Evolutionary conservation across 2,113 vertebrate species (phyloP), one percentile per base, ranked within the genome.

Genomic region (Garra rufa): DNA sequence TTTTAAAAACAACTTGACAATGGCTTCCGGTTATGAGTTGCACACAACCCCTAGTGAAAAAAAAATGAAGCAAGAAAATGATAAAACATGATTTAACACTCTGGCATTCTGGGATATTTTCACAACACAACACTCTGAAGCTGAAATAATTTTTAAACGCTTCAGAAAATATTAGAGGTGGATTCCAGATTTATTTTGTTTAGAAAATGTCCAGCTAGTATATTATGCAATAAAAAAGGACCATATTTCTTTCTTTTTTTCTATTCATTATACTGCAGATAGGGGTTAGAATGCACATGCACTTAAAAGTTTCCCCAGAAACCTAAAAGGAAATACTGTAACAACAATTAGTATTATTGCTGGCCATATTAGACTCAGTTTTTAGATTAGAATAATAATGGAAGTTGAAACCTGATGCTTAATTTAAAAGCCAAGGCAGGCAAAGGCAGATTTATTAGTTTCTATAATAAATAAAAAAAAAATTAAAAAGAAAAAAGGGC

Each of bases 381-480:
- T 83, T 59, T 21, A 84, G 46, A 44, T 38, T 57, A 55, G 6
- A 83, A 67, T 50, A 82, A 82, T 21, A 38, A 80, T 14, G 24
- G 24, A 61, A 26, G 38, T 48, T 75, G 61, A 61, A 80, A 61
- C 24, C 41, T 81, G 43, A 83, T 38, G 44, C 80, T 84, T 71
- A n/a, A 52, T 41, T 30, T 24, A 63, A 81, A 83, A 71, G 46
- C 79, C 85, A 84, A 86, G 70, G 55, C 63, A 83, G 55, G 80
- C 43, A 55, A 89, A 87, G 83, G 78, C 81, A 63, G 79, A 87
- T 89, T 87, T 76, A 82, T 84, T 83, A 85, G 46, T 77, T 81
- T 59, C 81, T 85, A 88, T 59, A 88, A 88, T 87, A 91, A 91
- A 88, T 90, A 70, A 89, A 81, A 86, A 15, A 55, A n/a, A n/a